A percentile compares a stretch with the other conserved stretches of the same genome.
Evolutionary conservation across 2,113 vertebrate genomes (phyloP).

Genomic region (Orientallactaga bullata): DNA sequence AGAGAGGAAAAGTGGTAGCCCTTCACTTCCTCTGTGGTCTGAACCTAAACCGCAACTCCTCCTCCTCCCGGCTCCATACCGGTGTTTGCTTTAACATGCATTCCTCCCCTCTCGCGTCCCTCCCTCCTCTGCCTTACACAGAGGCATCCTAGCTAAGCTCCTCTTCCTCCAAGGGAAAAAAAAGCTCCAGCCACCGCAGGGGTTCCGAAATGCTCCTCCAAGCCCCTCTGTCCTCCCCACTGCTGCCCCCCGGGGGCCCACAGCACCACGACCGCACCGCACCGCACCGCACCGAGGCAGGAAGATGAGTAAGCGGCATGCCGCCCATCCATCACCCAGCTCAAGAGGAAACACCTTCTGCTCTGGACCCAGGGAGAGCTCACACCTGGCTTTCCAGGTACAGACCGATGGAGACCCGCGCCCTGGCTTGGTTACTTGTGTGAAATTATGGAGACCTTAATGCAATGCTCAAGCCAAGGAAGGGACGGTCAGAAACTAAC

Average conservation of each 20-base stretch:
- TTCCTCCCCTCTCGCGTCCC: slow-evolving; percentile 65
- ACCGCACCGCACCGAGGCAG: too few relatives aligned
- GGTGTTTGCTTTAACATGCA: slow-evolving; percentile 82
- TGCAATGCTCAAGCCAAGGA: neutral
- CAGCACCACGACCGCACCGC: too few relatives aligned
- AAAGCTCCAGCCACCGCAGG: slow-evolving; percentile 42
- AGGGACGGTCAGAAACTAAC: slow-evolving; percentile 39
- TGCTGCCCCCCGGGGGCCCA: slow-evolving; percentile 34
- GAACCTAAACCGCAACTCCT: slow-evolving; percentile 88
- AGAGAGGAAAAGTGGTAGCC: slow-evolving; percentile 87
- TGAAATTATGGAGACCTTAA: slow-evolving; percentile 12
- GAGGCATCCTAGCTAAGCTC: slow-evolving; percentile 5
- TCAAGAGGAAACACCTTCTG: slow-evolving; percentile 66
- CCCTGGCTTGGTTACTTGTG: too few relatives aligned
- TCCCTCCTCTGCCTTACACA: slow-evolving; percentile 47
- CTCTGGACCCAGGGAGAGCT: slow-evolving; percentile 56
- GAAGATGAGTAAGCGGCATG: neutral
- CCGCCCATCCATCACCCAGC: neutral
- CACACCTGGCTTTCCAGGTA: neutral
- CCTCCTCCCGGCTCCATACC: slow-evolving; percentile 81
- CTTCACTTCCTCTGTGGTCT: slow-evolving; percentile 89
- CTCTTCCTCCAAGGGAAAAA: slow-evolving; percentile 28
- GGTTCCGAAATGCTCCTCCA: neutral
- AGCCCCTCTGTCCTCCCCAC: slow-evolving; percentile 61
- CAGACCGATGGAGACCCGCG: neutral